Evolutionary conservation across 2,797 vertebrate genomes (phyloP).

Genomic region (Melanotaenia nigrans): DNA sequence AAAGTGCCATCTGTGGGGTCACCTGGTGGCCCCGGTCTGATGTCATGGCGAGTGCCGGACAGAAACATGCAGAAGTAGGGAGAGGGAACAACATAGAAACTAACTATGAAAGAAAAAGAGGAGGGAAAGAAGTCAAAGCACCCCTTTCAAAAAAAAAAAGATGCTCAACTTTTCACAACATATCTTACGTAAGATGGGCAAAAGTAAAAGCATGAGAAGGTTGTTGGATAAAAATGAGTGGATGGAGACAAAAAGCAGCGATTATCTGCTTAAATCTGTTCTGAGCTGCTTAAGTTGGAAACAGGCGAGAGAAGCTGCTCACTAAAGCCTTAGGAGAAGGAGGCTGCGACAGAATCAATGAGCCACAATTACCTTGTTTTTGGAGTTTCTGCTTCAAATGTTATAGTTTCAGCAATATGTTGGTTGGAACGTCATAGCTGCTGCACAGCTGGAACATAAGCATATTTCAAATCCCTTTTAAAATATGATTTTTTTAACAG

Average conservation of each 20-base stretch:
- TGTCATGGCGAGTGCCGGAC: slow-evolving; percentile 56
- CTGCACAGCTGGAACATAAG: neutral
- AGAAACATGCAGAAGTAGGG: slow-evolving; percentile 48
- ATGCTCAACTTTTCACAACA: slow-evolving; percentile 47
- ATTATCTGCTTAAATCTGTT: slow-evolving; percentile 32
- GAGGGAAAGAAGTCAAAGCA: slow-evolving; percentile 65
- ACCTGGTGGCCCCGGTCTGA: slow-evolving; percentile 71
- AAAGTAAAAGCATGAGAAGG: slow-evolving; percentile 19
- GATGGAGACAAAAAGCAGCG: slow-evolving; percentile 10
- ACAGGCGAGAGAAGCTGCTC: slow-evolving; percentile 19
- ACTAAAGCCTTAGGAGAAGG: slow-evolving; percentile 18
- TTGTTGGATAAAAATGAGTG: slow-evolving; percentile 7
- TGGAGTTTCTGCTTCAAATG: slow-evolving; percentile 19
- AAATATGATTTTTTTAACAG: neutral
- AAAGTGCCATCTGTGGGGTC: slow-evolving; percentile 85
- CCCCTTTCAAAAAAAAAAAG: slow-evolving; percentile 10
- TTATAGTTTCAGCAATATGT: slow-evolving; percentile 19
- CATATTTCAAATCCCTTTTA: neutral
- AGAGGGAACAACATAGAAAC: slow-evolving; percentile 35
- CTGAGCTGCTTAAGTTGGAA: slow-evolving; percentile 31
- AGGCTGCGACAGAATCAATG: slow-evolving; percentile 25
- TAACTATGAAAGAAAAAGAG: slow-evolving; percentile 55
- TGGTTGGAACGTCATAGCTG: slow-evolving; percentile 16
- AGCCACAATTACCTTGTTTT: slow-evolving; percentile 30
- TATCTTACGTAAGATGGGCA: neutral